Percentiles rank a stretch among this genome's conserved stretches.
phyloP scores from a whole-genome alignment of 2,888 invertebrate genomes.

The Cataglyphis livida region DNA sequence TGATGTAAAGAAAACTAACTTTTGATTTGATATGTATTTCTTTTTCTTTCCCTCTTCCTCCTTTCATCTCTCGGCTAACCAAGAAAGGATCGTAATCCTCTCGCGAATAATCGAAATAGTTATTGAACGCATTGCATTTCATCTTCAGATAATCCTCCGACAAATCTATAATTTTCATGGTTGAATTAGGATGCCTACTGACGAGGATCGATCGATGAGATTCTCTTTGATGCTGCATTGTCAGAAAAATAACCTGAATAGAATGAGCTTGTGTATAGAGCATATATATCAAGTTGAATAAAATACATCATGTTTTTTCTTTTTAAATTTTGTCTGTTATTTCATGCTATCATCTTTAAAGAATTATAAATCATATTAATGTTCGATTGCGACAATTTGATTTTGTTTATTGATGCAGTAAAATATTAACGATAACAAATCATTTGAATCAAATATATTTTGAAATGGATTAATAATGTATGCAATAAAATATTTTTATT shows the following conservation, averaged over 20 bases:
- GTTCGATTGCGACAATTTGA: neutral
- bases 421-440: conserved; percentile 1
- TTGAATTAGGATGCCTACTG: neutral
- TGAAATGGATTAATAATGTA: neutral
- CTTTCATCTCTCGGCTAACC: neutral
- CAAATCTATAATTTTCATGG: conserved; percentile 3
- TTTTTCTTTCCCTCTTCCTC: too few species aligned
- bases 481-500: neutral
- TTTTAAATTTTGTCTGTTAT: neutral
- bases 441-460: neutral
- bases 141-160: conserved; percentile 14
- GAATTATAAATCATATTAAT: neutral
- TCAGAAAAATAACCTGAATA: neutral
- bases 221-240: conserved; percentile 29
- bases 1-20: conserved; percentile 38
- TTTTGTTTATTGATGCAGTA: neutral
- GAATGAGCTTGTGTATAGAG: neutral
- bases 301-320: neutral
- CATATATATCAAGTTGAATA: neutral
- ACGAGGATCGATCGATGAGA: conserved; percentile 57
- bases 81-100: neutral
- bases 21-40: conserved; percentile 13
- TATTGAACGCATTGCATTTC: conserved; percentile 21
- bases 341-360: neutral
- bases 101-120: conserved; percentile 19